Conservation (phyloP, 2,113 vertebrate species). For the Ageneiosus marmoratus region DNA sequence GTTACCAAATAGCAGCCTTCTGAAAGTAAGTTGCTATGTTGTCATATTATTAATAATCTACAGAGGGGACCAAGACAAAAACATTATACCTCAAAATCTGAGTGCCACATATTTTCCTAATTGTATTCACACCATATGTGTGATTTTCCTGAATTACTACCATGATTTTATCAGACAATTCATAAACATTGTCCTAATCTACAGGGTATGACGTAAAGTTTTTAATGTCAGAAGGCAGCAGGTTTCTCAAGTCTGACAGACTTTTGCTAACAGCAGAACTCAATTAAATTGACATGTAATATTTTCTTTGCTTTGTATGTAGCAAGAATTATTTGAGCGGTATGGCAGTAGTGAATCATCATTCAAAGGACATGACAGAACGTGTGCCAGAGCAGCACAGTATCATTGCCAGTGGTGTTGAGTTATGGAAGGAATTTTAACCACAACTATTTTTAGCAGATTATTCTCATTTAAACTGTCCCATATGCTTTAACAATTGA, state of each 20-base stretch:
- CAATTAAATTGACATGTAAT: slow-evolving; percentile 10
- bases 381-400: background rate
- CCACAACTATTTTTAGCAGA: slow-evolving; percentile 25
- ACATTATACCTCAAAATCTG: background rate
- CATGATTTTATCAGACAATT: background rate
- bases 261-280: background rate
- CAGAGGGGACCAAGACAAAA: background rate
- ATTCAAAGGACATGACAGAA: slow-evolving; percentile 19
- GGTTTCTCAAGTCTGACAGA: background rate
- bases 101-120: background rate
- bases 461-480: slow-evolving; percentile 15
- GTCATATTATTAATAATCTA: background rate
- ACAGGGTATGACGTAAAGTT: slow-evolving; percentile 5
- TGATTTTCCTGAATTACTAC: background rate
- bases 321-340: slow-evolving; percentile 11
- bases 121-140: background rate
- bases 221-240: background rate
- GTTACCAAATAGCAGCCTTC: background rate
- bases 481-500: slow-evolving; percentile 1
- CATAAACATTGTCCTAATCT: background rate
- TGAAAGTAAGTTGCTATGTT: background rate
- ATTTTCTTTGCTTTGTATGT: slow-evolving; percentile 20
- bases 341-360: slow-evolving; percentile 22
- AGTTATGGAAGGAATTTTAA: slow-evolving; percentile 22
- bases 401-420: slow-evolving; percentile 7